These are phyloP conservation scores for Dipodomys stephensi DNA, from an alignment of 2,113 vertebrate genomes.

Conservation along the genomic window DNA sequence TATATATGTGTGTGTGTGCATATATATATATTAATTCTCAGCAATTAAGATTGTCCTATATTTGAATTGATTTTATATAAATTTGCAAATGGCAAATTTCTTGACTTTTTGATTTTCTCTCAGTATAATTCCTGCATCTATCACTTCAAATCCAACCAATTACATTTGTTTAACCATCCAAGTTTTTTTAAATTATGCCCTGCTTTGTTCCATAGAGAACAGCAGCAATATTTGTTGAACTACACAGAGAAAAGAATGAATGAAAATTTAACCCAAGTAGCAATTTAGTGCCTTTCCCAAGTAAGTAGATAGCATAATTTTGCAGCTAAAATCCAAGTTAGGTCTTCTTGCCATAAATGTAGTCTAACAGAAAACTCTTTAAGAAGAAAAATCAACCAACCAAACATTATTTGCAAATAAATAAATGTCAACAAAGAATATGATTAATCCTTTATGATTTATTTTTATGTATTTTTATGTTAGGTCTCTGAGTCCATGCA, in stretches of 20 bases:
- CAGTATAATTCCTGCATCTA: not conserved
- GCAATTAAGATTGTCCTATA: no score
- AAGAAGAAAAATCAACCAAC: not conserved
- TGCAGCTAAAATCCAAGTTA: constrained; percentile 24
- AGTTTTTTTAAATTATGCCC: not conserved
- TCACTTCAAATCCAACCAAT: not conserved
- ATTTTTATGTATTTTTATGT: constrained; percentile 37
- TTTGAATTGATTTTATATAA: not conserved
- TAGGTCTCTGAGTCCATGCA: not conserved
- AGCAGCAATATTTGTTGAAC: not conserved
- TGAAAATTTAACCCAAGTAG: not conserved
- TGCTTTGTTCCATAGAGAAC: not conserved
- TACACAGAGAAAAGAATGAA: not conserved
- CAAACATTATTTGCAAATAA: constrained; percentile 15
- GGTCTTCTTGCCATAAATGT: not conserved
- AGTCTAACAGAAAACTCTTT: not conserved
- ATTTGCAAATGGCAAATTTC: not conserved
- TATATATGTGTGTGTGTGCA: not conserved
- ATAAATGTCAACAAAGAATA: not conserved
- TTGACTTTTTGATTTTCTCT: not conserved
- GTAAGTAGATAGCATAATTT: not conserved
- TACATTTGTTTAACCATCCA: not conserved
- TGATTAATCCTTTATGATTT: not conserved
- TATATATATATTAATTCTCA: not conserved
- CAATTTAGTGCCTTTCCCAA: not conserved